Percentiles rank a stretch among this genome's conserved stretches.
Evolutionary conservation across 2,797 vertebrate species (phyloP).

Genomic region (Peromyscus aztecus): DNA sequence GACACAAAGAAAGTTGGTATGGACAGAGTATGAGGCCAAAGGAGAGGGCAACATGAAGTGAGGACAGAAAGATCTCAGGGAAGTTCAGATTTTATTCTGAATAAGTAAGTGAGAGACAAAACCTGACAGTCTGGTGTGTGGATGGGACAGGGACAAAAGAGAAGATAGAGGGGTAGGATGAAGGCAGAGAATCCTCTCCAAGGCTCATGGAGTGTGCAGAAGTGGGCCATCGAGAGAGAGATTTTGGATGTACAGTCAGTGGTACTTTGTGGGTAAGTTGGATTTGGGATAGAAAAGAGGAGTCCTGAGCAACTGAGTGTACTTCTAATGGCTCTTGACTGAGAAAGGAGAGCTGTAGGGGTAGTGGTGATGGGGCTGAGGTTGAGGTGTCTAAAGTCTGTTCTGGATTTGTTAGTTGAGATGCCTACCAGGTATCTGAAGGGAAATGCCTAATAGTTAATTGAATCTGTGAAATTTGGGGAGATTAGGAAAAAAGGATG

Average conservation of each 20-base stretch:
- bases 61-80: neutral
- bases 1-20: neutral
- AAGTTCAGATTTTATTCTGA: neutral
- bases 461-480: conserved; percentile 29
- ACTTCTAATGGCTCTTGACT: neutral
- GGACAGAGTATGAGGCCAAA: neutral
- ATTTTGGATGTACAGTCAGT: neutral
- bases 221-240: neutral
- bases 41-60: neutral
- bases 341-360: neutral
- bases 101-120: neutral
- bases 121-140: neutral
- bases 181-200: too few relatives aligned
- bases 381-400: neutral
- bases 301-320: neutral
- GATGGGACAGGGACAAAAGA: neutral
- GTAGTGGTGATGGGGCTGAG: too few relatives aligned
- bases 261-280: neutral
- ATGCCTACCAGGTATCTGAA: neutral
- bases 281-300: neutral
- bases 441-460: neutral
- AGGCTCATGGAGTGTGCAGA: neutral
- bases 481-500: neutral
- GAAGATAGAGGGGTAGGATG: neutral
- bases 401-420: conserved; percentile 29